Evolutionary conservation across 2,888 invertebrate genomes (phyloP).

Genomic region (Ormyrus thymus): DNA sequence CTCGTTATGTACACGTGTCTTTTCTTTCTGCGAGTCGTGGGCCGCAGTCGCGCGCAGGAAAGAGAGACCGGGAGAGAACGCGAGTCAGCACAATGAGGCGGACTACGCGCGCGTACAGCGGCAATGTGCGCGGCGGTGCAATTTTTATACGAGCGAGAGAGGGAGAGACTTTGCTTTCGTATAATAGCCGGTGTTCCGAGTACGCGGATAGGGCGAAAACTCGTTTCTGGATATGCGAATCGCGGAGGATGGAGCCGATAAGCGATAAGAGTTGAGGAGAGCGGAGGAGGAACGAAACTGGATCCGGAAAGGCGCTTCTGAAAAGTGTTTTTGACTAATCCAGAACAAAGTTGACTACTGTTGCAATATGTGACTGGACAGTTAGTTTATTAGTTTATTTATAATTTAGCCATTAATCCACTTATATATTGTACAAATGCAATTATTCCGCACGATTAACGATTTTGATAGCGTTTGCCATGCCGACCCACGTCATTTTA

Average conservation of each 20-base stretch:
- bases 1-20: constrained; percentile 39
- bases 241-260: background rate
- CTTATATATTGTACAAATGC: no score
- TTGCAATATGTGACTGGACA: no score
- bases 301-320: no score
- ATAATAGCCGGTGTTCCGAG: constrained; percentile 28
- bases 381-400: no score
- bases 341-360: no score
- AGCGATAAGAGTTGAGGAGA: background rate
- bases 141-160: constrained; percentile 5
- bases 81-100: constrained; percentile 31
- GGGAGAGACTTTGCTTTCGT: constrained; percentile 7
- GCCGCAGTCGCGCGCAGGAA: background rate
- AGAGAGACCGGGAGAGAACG: background rate
- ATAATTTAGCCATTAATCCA: no score
- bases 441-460: background rate
- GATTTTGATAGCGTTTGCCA: background rate
- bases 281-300: no score
- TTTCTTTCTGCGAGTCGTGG: constrained; percentile 31
- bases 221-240: constrained; percentile 15
- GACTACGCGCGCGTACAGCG: constrained; percentile 2
- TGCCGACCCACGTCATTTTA: background rate
- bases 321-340: no score
- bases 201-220: constrained; percentile 25
- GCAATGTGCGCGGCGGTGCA: constrained; percentile 27